Base-by-base conservation (phyloP, 23 tunicate genomes). In the Clavelina lepadiformis region DNA sequence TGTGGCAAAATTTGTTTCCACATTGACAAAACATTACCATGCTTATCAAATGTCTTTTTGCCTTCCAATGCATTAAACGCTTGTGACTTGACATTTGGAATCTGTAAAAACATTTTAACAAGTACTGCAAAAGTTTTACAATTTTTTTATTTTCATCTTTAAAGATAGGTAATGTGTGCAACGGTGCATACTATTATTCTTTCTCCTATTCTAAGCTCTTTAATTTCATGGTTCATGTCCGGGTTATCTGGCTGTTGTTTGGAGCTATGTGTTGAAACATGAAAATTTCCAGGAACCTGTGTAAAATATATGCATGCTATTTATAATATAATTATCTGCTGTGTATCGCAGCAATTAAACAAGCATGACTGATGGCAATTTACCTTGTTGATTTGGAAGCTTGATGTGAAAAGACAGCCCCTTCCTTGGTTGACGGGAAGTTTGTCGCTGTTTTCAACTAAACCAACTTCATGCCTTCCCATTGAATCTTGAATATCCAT, bases 381-480 rank as follows among this genome's bases (percentile, higher is more conserved):
- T 57, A 89, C 97, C 75, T 94, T 94, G 62, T 86, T 86, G 31
- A 94, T 80, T 15, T 72, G 69, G 46, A 94, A 94, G 6, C 68
- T 46, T 21, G 96, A 74, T 5, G 85, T 68, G 51, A 94, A 94
- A 30, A 86, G 24, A 49, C 99, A 94, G 19, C 99, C 99, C 51
- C 63, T 67, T 24, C 79, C 91, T 18, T 82, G 73, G 49, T 94
- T 80, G 23, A 71, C 71, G 4, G 95, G 95, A 8, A 75, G 38
- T 66, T 94, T 94, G 44, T 71, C 70, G 35, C 80, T 80, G 68
- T 94, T 94, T 49, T 94, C 99, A 11, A 94, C 83, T 22, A 85
- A 73, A 19, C 99, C 99, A 32, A 94, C 99, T 71, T 94, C 99
- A 58, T 94, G 99, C 2, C 99, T 65, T 24, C 99, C 99, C 94